Conservation (phyloP, 2,113 vertebrate genomes). For the Trogon surrucura region DNA sequence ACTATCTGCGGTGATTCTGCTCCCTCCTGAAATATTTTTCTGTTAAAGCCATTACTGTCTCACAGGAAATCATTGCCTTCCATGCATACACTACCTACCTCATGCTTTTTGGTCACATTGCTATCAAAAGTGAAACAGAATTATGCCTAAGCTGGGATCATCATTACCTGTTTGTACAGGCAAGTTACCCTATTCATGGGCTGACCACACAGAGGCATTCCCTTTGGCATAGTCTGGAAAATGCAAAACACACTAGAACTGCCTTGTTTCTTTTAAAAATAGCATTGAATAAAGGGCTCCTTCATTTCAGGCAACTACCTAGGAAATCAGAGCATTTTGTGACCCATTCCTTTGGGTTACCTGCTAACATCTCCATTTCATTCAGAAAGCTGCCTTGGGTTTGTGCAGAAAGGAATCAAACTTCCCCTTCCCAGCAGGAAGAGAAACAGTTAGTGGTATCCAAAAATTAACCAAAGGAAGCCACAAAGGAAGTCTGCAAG, state of each 20-base stretch:
- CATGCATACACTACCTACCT: conserved; percentile 9
- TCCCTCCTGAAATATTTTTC: neutral
- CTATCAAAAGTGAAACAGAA: conserved; percentile 20
- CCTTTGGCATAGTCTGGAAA: neutral
- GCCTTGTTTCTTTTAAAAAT: conserved; percentile 57
- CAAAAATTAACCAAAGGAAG: neutral
- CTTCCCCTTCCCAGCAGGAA: neutral
- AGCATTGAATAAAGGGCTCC: conserved; percentile 43
- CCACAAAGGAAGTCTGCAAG: neutral
- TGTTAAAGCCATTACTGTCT: conserved; percentile 59
- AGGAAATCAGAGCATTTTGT: neutral
- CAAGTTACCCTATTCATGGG: neutral
- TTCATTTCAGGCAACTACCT: neutral
- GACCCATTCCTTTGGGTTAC: conserved; percentile 5
- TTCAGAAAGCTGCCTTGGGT: neutral
- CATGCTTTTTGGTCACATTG: neutral
- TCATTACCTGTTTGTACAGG: conserved; percentile 6
- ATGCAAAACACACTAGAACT: neutral
- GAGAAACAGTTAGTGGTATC: neutral
- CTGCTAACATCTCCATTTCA: conserved; percentile 43
- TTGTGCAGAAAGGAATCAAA: neutral
- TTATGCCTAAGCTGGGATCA: neutral
- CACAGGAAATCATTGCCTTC: conserved; percentile 39
- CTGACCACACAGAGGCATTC: conserved; percentile 39
- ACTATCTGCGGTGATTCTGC: neutral